phyloP scores from a whole-genome alignment of 2,888 invertebrate species.

The Lasioglossum leucozonium region DNA sequence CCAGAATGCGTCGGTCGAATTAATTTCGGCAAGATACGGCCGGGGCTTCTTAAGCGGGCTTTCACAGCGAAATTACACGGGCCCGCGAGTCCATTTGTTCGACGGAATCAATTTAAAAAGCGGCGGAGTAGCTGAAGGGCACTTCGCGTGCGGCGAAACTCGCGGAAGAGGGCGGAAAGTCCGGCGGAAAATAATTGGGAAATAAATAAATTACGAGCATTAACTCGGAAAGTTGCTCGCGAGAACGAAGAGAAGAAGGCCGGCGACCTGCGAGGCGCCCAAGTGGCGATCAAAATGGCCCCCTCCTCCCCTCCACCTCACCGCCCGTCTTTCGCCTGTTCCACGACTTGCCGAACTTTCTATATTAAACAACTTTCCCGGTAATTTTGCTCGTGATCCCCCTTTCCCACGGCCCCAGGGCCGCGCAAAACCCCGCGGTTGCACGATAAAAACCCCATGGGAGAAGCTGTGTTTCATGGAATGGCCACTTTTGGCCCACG shows the following conservation, averaged over 20 bases:
- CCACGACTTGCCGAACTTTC: slow-evolving; percentile 74
- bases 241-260: slow-evolving; percentile 31
- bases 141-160: slow-evolving; percentile 35
- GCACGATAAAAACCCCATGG: not conserved
- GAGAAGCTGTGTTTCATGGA: not conserved
- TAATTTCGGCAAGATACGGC: too few relatives aligned
- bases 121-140: slow-evolving; percentile 26
- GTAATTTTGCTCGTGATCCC: slow-evolving; percentile 72
- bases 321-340: slow-evolving; percentile 55
- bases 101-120: slow-evolving; percentile 53
- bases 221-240: slow-evolving; percentile 67
- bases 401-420: slow-evolving; percentile 11
- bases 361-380: slow-evolving; percentile 79
- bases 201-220: slow-evolving; percentile 78
- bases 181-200: slow-evolving; percentile 74
- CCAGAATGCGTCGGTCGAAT: not conserved
- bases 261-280: slow-evolving; percentile 30
- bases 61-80: slow-evolving; percentile 43
- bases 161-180: slow-evolving; percentile 22
- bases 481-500: not conserved
- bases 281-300: slow-evolving; percentile 74
- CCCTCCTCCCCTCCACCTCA: too few relatives aligned
- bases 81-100: slow-evolving; percentile 42
- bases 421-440: not conserved
- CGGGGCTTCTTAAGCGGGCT: not conserved